Base-by-base conservation (phyloP, 2,113 vertebrate species). In the Psephotus haematonotus region DNA sequence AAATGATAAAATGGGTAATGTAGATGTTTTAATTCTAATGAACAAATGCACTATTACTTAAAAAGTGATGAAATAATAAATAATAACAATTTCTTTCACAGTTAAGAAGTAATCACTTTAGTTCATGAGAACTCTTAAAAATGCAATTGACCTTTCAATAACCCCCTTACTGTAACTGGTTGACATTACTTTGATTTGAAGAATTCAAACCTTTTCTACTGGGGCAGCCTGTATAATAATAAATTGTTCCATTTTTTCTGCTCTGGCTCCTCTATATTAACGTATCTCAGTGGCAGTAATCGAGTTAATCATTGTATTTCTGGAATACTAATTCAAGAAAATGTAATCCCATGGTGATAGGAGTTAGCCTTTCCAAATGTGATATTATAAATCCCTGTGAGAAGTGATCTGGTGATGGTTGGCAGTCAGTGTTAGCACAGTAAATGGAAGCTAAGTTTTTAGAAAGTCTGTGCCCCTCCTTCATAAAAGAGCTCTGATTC, bases 241-340 rank as follows among this genome's bases (percentile, higher is more conserved):
- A 86, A 84, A 71, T 78, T 60, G 27, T 49, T 88, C 22, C 14
- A 49, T 92, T 85, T 82, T 80, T 74, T 67, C 79, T 94, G 19
- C 67, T 85, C 23, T 59, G 68, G 25, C 50, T 88, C 10, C 44
- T 86, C 74, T 78, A 1, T 75, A 50, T 88, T 90, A 69, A 79
- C 2, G 2, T 88, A 78, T 75, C 47, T 81, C 50, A 71, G 43
- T 86, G 50, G 60, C 77, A 85, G 79, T 93, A 92, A 86, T 90
- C 5, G 10, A 92, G 71, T 91, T 82, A 43, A 65, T 88, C 52
- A 57, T 94, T 17, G 5, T 88, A 52, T 92, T 92, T 90, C 86
- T 92, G 70, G 90, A 92, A 94, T 87, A 62, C 17, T 91, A 89
- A 91, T 95, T 94, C 57, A 87, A 86, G 64, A 88, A 84, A 74